A percentile compares a stretch with the other conserved stretches of the same genome.
Conservation (phyloP, 2,888 invertebrate genomes). For the Eristalis pertinax region DNA sequence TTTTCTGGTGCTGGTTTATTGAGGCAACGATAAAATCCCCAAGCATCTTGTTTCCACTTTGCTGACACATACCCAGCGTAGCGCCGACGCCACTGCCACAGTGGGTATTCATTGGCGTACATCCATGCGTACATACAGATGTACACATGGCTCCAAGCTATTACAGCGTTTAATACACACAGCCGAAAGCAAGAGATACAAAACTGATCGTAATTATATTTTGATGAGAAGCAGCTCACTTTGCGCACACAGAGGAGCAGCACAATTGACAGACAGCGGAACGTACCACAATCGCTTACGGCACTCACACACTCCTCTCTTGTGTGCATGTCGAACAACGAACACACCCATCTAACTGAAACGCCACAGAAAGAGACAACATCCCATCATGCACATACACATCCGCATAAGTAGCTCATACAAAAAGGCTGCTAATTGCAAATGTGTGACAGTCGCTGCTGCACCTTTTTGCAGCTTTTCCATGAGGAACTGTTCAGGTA, state of each 20-base stretch:
- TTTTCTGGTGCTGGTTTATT: conserved; percentile 17
- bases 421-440: conserved; percentile 31
- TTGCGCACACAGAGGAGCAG: conserved; percentile 14
- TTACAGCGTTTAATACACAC: conserved; percentile 1
- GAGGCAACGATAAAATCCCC: conserved; percentile 12
- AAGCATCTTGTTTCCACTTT: conserved; percentile 25
- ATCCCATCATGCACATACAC: not conserved
- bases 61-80: conserved; percentile 14
- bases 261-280: conserved; percentile 20
- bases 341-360: conserved; percentile 32
- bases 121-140: not conserved
- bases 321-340: not conserved
- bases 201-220: conserved; percentile 28
- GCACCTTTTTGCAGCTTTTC: conserved; percentile 37
- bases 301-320: not conserved
- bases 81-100: conserved; percentile 8
- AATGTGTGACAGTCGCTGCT: conserved; percentile 28
- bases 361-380: not conserved
- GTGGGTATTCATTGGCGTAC: not conserved
- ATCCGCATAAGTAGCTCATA: not conserved
- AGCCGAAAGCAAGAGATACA: conserved; percentile 8
- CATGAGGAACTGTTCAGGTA: not conserved
- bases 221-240: conserved; percentile 36
- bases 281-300: conserved; percentile 27
- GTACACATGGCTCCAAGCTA: conserved; percentile 4